Evolutionary conservation across 2,797 vertebrate species (phyloP).

Genomic region (Channa striata): DNA sequence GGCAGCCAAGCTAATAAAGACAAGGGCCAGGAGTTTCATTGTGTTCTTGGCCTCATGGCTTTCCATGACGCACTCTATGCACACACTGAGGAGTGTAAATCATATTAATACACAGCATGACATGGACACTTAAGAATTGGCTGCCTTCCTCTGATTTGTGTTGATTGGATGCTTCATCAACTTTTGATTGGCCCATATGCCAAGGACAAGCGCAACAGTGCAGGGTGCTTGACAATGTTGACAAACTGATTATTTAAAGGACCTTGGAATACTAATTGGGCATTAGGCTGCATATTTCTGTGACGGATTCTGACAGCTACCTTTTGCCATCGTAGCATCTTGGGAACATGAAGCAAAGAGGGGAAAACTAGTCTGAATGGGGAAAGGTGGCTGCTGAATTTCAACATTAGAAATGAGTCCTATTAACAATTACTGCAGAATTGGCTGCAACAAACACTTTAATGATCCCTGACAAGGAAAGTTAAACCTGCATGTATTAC

Average conservation of each 20-base stretch:
- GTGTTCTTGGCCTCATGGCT: conserved; percentile 65
- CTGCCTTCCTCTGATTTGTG: conserved; percentile 57
- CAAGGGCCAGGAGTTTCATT: conserved; percentile 61
- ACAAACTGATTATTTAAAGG: conserved; percentile 71
- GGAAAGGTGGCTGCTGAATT: conserved; percentile 19
- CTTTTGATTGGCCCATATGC: conserved; percentile 69
- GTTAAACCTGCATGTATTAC: not conserved
- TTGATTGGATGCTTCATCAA: conserved; percentile 71
- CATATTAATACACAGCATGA: conserved; percentile 58
- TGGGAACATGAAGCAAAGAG: conserved; percentile 19
- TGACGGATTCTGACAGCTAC: conserved; percentile 62
- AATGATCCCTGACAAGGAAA: not conserved
- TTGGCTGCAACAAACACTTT: not conserved
- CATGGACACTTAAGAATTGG: conserved; percentile 58
- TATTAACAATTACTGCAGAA: not conserved
- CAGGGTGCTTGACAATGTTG: conserved; percentile 56
- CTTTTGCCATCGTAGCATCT: conserved; percentile 28
- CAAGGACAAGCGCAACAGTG: conserved; percentile 65
- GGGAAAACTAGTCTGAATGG: conserved; percentile 7
- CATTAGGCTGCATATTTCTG: conserved; percentile 52
- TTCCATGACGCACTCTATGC: conserved; percentile 63
- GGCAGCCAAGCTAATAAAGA: conserved; percentile 69
- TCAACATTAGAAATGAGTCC: conserved; percentile 12
- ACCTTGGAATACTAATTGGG: conserved; percentile 71
- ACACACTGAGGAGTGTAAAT: conserved; percentile 62